Evolutionary conservation across 2,888 invertebrate genomes (phyloP), one percentile per base, ranked within the genome.

Genomic region (Sthenelais limicola): DNA sequence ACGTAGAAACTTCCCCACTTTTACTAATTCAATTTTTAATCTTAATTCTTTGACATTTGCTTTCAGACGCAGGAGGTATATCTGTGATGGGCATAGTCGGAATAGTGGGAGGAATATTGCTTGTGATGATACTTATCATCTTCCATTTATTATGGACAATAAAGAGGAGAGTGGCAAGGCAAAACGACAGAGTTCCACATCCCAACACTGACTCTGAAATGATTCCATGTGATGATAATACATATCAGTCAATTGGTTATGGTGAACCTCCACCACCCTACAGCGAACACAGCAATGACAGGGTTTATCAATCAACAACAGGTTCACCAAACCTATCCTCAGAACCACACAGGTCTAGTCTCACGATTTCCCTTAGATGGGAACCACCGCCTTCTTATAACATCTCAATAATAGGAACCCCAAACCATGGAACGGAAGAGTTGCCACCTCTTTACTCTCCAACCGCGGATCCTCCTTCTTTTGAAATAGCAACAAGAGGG

Each of bases 351-450:
- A 56, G 56, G 24, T 33, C 18, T 28, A 24, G 24, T 26, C 24
- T n/a, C 28, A 24, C 26, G 24, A 28, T n/a, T 24, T 52, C 52
- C 24, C 15, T 56, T 32, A 18, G 9, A 56, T 56, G 56, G 56
- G 56, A 56, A 28, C 56, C 56, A 7, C 56, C 56, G 3, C 56
- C 56, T n/a, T 32, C 56, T 1, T 56, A 56, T 28, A 33, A 56
- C 12, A 26, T n/a, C 49, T n/a, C 49, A 43, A 18, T 9, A 18
- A 9, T 18, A 43, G 21, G 5, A 1, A 18, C 18, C 56, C 28
- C 5, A 56, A n/a, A 1, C 12, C 33, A 32, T 33, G 30, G n/a
- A 7, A n/a, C 30, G 56, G 28, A 24, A 32, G 32, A 9, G 56
- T n/a, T 15, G 56, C 24, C 12, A 32, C n/a, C 56, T 15, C 3